These are phyloP conservation scores for Siphonodentalium dalli DNA, from an alignment of 2,888 invertebrate species.

Conservation along the genomic window DNA sequence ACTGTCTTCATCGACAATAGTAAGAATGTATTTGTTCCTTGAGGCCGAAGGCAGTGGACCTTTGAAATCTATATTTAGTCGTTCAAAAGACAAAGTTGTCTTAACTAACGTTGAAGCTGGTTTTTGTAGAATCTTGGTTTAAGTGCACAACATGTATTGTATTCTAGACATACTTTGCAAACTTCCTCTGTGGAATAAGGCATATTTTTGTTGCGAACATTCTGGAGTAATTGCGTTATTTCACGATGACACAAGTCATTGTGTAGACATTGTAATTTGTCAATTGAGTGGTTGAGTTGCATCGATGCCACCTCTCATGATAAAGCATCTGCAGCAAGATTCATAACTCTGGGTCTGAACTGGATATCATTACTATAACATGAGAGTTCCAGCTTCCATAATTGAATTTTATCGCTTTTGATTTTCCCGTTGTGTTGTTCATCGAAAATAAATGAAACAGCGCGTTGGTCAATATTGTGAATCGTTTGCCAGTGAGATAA, in stretches of 20 bases:
- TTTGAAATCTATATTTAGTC: conserved; percentile 33
- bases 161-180: conserved; percentile 7
- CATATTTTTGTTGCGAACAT: conserved; percentile 14
- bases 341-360: conserved; percentile 23
- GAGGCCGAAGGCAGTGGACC: too few species aligned
- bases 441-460: too few species aligned
- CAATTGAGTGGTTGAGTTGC: not conserved
- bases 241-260: conserved; percentile 17
- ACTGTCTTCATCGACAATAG: too few species aligned
- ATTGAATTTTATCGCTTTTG: conserved; percentile 31
- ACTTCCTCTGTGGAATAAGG: conserved; percentile 13
- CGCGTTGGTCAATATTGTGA: conserved; percentile 31
- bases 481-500: conserved; percentile 20
- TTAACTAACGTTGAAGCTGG: conserved; percentile 21
- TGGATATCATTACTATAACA: conserved; percentile 23
- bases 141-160: conserved; percentile 15
- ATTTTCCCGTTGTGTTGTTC: conserved; percentile 20
- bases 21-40: too few species aligned
- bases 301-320: conserved; percentile 9
- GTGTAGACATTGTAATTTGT: conserved; percentile 9
- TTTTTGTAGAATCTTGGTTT: conserved; percentile 17
- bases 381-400: conserved; percentile 28
- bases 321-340: conserved; percentile 19
- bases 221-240: conserved; percentile 3
- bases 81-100: conserved; percentile 32